Evolutionary conservation across 2,797 vertebrate species (phyloP).

Genomic region (Sternotherus odoratus): DNA sequence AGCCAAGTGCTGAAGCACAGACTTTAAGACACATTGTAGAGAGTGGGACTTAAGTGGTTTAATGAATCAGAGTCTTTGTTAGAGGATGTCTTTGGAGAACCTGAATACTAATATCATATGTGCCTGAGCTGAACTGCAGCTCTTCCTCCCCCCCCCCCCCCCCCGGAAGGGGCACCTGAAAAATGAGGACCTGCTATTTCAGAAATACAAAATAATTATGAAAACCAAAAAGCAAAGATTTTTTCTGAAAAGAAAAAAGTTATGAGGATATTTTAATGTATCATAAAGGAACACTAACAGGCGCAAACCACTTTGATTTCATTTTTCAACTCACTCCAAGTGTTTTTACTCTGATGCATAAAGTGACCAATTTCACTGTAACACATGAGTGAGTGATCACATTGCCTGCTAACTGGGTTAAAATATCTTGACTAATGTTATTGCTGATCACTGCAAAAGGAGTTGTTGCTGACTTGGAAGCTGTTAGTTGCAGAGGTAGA

Average conservation of each 20-base stretch:
- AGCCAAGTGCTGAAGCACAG: not conserved
- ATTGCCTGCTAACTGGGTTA: not conserved
- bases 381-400: not conserved
- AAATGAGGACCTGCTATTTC: not conserved
- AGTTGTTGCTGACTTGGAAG: not conserved
- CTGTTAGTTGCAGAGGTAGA: not conserved
- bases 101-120: not conserved
- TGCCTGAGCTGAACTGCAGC: not conserved
- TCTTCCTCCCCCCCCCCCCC: not conserved
- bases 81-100: not conserved
- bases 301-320: not conserved
- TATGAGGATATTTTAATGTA: not conserved
- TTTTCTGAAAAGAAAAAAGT: not conserved
- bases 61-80: not conserved
- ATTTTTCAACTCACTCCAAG: not conserved
- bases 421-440: not conserved
- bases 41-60: not conserved
- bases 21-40: not conserved
- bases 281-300: not conserved
- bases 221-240: not conserved
- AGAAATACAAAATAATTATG: not conserved
- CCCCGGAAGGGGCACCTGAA: not conserved
- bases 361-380: not conserved
- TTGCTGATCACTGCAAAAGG: not conserved
- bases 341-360: not conserved